Evolutionary conservation across 2,888 invertebrate genomes (phyloP).

Genomic region (Rhimphoctona megacephalus): DNA sequence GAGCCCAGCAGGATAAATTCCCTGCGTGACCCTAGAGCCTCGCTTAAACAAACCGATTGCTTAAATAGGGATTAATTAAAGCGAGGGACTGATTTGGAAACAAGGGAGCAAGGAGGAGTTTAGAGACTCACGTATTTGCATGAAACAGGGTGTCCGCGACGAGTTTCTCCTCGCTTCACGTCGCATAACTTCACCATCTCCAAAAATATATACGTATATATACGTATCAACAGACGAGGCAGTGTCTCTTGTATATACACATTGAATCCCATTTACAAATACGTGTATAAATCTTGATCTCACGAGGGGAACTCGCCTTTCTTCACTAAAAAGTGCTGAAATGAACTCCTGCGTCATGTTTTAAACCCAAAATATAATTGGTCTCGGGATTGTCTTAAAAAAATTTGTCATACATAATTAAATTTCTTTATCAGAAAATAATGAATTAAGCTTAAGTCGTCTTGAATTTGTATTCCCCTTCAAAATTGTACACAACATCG

Average conservation of each 20-base stretch:
- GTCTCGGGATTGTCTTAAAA: not conserved
- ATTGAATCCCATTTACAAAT: conserved; percentile 8
- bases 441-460: too few species aligned
- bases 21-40: conserved; percentile 71
- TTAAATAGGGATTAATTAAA: conserved; percentile 81
- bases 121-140: conserved; percentile 49
- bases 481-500: not conserved
- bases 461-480: not conserved
- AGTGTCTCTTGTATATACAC: not conserved
- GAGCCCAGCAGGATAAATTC: conserved; percentile 64
- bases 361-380: not conserved
- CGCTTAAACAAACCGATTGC: conserved; percentile 79
- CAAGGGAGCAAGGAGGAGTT: conserved; percentile 63
- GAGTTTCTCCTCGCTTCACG: conserved; percentile 32
- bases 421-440: not conserved
- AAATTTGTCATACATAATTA: not conserved
- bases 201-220: conserved; percentile 5
- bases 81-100: conserved; percentile 75
- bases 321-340: not conserved
- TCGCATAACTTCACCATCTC: conserved; percentile 49
- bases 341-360: conserved; percentile 6
- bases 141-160: conserved; percentile 30
- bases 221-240: not conserved
- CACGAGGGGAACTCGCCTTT: not conserved
- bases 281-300: not conserved